These are phyloP conservation scores for Spisula subtruncata DNA, from an alignment of 2,888 invertebrate species.

Conservation along the genomic window DNA sequence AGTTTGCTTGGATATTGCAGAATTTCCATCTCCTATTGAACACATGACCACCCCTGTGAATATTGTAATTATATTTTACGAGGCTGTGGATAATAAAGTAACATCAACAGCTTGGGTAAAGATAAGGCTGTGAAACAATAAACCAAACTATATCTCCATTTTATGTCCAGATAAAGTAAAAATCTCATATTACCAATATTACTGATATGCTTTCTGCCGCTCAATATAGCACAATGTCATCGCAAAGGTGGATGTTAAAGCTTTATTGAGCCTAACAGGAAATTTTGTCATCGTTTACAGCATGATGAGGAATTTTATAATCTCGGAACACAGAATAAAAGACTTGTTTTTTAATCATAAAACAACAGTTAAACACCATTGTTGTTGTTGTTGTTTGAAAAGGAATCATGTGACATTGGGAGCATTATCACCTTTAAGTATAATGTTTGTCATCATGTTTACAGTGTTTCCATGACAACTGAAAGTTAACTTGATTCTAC, in stretches of 20 bases:
- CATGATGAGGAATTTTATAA: neutral
- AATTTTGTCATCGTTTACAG: neutral
- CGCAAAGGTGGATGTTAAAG: neutral
- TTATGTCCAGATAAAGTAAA: conserved; percentile 32
- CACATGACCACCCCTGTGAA: too few species aligned
- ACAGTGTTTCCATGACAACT: neutral
- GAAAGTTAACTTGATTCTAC: neutral
- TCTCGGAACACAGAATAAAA: neutral
- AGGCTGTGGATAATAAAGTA: neutral
- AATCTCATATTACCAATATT: conserved; percentile 32
- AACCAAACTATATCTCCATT: conserved; percentile 11
- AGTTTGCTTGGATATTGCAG: too few species aligned
- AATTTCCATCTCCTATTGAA: too few species aligned
- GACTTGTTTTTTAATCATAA: neutral
- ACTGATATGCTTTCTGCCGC: neutral
- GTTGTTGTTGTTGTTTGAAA: neutral
- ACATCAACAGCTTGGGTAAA: conserved; percentile 6
- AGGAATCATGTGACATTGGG: neutral
- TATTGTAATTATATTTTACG: conserved; percentile 39
- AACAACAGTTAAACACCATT: neutral
- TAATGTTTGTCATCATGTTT: neutral
- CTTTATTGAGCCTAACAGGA: neutral
- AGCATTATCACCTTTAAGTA: neutral
- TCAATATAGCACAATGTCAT: conserved; percentile 9
- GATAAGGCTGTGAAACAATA: conserved; percentile 33